Evolutionary conservation across 2,113 vertebrate species (phyloP), one percentile per base, ranked within the genome.

Genomic region (Lagenorhynchus albirostris): DNA sequence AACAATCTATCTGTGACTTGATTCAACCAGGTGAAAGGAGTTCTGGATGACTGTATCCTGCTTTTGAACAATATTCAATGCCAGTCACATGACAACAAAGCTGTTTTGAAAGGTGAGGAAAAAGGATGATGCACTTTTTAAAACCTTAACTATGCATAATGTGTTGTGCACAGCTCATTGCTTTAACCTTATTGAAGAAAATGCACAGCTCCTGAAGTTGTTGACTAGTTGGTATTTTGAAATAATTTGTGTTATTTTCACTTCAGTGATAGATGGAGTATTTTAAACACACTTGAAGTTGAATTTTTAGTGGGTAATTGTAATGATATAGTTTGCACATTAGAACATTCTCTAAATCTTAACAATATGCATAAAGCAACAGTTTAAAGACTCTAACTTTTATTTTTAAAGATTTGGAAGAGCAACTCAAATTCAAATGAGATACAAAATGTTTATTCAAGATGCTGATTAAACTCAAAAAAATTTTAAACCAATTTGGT

Each of bases 191-290:
- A 87, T 87, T 82, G 79, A 95, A 73, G 63, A 92, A 97, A 96
- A 94, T 38, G 50, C 90, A 74, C 41, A 92, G 68, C 63, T 94
- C 36, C 87, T 90, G 53, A 88, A 94, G 90, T 87, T 96, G 95
- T 96, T 98, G 96, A 95, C 94, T 83, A 81, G 84, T 92, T 91
- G 93, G 93, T 92, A 95, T 96, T 96, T 97, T 92, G 80, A 94
- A 97, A 94, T 97, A 96, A 98, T 96, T 97, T 6, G 38, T 97
- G 95, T 96, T 97, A 96, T 97, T 97, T 98, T 98, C 74, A 92
- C 92, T 93, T 95, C 96, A 41, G 88, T 84, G 94, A 95, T 93
- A 88, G 94, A 91, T 79, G 33, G 33, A 90, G 53, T 92, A 96
- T 97, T 97, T 98, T 94, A 97, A 96, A 96, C 70, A 95, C 74